Base-by-base conservation (phyloP, 2,113 vertebrate genomes). In the Corythoichthys intestinalis region DNA sequence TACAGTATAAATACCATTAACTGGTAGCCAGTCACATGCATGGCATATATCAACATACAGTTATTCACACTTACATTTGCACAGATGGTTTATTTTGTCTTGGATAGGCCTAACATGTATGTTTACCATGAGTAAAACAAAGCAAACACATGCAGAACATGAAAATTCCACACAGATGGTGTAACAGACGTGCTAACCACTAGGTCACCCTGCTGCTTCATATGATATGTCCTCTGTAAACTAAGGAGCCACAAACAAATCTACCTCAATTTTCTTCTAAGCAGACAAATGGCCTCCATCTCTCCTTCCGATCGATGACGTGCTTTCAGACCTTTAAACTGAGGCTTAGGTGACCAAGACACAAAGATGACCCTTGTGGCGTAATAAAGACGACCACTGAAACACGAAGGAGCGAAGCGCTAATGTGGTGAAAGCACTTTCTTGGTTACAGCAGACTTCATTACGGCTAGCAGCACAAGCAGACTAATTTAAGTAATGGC, bases 341-440 rank as follows among this genome's bases (percentile, higher is more conserved):
- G 86, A 81, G 71, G 73, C 78, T 83, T 74, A 49, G 75, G 80
- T 86, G 79, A 83, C 84, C 58, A 80, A 61, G 60, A 69, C 60
- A 80, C 81, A 63, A 80, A 64, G 60, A 72, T 61, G 73, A 70
- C 76, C 75, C 65, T 65, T 17, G 78, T 73, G 79, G 54, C 4
- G 80, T 87, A 86, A 83, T 86, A 78, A 82, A 86, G 86, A 87
- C 64, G 76, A 82, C 86, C 85, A 76, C 79, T 35, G 74, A 82
- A 78, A 79, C 76, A 71, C 80, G 14, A 65, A 70, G 65, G 77
- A 83, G 73, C 35, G 17, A 49, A 73, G 75, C 3, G 17, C 78
- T 86, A 82, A 88, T 84, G 83, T 41, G 70, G 77, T 75, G 78
- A 84, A 73, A 84, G 83, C 63, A 71, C 79, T 74, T 82, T 74